Evolutionary conservation across 2,797 vertebrate species (phyloP), one percentile per base, ranked within the genome.

Genomic region (Cercopithecus neglectus): DNA sequence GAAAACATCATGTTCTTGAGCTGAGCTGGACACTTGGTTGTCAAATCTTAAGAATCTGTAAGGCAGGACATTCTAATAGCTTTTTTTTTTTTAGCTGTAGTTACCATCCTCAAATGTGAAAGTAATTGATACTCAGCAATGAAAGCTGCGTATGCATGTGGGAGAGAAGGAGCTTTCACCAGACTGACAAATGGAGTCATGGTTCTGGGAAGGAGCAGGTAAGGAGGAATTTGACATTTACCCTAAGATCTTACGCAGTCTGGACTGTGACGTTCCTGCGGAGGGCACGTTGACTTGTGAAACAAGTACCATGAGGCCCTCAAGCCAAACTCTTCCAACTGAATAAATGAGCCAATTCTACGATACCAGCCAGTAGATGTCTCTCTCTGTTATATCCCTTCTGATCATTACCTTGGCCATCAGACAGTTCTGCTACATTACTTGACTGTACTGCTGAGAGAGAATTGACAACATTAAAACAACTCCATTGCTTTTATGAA

Each of bases 401-500:
- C 97, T 39, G 91, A 92, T 97, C 93, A 78, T 98, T 97, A 85
- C 98, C 92, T 98, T 95, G 93, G 82, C 97, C 41, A 87, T 97
- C 97, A 98, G 89, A 92, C 93, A 79, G 96, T 97, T 98, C 87
- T 82, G 96, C 96, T 98, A 84, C 96, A 57, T 92, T 97, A 97
- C 97, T 94, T 82, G 92, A n/a, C 97, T 90, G 59, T 22, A 85
- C 96, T 98, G 94, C 97, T 24, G 96, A 92, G 97, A 84, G 89
- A 90, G 92, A 93, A 36, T 28, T 50, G 85, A 96, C 97, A 91
- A 89, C 96, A 96, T 98, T 98, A 89, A 96, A 96, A 92, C 5
- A 92, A 94, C 95, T 96, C 70, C 75, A 92, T 96, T 84, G 97
- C 93, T 97, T 98, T 98, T 97, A 96, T 98, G 97, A 98, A 96